Percentiles rank a stretch among this genome's conserved stretches.
phyloP scores from a whole-genome alignment of 2,888 invertebrate genomes.

The Parnassius glacialis region DNA sequence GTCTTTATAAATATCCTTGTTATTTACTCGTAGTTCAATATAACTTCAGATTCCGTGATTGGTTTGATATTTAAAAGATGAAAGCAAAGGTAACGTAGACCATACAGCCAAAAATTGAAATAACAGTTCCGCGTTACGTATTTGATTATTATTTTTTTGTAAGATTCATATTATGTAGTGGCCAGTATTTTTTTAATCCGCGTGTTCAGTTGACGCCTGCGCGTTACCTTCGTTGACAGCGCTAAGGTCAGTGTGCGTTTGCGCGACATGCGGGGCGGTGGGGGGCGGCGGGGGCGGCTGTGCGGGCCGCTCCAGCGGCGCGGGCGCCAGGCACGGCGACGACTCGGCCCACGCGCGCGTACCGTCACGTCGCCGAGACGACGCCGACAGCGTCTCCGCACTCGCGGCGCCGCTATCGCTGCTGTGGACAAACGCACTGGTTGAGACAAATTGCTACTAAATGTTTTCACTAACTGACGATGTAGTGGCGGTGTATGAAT shows the following conservation, averaged over 20 bases:
- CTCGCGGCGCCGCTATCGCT: conserved; percentile 66
- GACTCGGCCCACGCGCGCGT: conserved; percentile 56
- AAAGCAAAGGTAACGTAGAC: background rate
- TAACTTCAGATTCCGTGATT: background rate
- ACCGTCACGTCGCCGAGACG: conserved; percentile 36
- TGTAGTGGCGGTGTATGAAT: too few species aligned
- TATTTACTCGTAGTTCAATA: too few species aligned
- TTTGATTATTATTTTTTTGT: background rate
- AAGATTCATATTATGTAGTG: background rate
- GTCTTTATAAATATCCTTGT: too few species aligned
- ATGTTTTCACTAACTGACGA: too few species aligned
- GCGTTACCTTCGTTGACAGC: conserved; percentile 77
- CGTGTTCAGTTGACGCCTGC: conserved; percentile 59
- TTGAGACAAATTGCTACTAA: background rate
- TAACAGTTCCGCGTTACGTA: background rate
- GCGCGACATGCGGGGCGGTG: conserved; percentile 30
- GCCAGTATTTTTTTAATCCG: conserved; percentile 4
- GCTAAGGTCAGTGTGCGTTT: conserved; percentile 64
- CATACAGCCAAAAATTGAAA: background rate
- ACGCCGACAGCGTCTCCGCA: conserved; percentile 51
- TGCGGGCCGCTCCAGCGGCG: conserved; percentile 58
- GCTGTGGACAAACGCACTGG: conserved; percentile 45
- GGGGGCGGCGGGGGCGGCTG: conserved; percentile 51
- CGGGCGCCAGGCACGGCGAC: conserved; percentile 63
- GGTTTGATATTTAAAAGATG: background rate